These are phyloP conservation scores for Drosophila multiciliata DNA, from an alignment of 2,888 invertebrate genomes.

Conservation along the genomic window DNA sequence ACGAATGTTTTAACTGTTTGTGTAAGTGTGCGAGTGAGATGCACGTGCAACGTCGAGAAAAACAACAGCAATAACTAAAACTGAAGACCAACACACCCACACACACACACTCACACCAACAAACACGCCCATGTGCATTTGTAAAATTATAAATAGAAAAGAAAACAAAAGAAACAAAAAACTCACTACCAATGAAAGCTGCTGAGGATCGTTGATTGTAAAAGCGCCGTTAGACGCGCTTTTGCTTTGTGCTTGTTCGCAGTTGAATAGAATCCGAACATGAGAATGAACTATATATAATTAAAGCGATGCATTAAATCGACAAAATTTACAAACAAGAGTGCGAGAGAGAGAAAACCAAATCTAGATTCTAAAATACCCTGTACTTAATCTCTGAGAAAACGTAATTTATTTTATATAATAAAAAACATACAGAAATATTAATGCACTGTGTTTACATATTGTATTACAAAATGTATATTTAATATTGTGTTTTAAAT, in stretches of 20 bases:
- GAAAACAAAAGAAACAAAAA: slow-evolving; percentile 5
- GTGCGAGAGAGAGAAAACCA: neutral
- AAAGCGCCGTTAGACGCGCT: slow-evolving; percentile 28
- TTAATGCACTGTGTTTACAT: neutral
- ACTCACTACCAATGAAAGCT: slow-evolving; percentile 21
- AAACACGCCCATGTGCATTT: slow-evolving; percentile 64
- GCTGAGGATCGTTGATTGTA: slow-evolving; percentile 25
- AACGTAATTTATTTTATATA: neutral
- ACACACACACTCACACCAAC: slow-evolving; percentile 41
- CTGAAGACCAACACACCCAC: slow-evolving; percentile 34
- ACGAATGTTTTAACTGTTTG: slow-evolving; percentile 14
- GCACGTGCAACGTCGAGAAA: slow-evolving; percentile 39
- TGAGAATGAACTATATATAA: slow-evolving; percentile 53
- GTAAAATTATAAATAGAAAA: slow-evolving; percentile 32
- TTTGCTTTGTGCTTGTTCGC: slow-evolving; percentile 44
- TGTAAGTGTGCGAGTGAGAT: slow-evolving; percentile 3
- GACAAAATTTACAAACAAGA: neutral
- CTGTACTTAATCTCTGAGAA: neutral
- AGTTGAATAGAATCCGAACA: slow-evolving; percentile 50
- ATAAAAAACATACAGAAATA: neutral
- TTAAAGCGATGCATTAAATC: slow-evolving; percentile 19
- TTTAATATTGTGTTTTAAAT: neutral
- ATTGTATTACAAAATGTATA: neutral
- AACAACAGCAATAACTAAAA: slow-evolving; percentile 10
- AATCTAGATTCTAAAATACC: neutral